A percentile compares a stretch with the other conserved stretches of the same genome.
These are phyloP conservation scores for Muscicapa striata DNA, from an alignment of 2,797 vertebrate genomes.

Conservation along the genomic window DNA sequence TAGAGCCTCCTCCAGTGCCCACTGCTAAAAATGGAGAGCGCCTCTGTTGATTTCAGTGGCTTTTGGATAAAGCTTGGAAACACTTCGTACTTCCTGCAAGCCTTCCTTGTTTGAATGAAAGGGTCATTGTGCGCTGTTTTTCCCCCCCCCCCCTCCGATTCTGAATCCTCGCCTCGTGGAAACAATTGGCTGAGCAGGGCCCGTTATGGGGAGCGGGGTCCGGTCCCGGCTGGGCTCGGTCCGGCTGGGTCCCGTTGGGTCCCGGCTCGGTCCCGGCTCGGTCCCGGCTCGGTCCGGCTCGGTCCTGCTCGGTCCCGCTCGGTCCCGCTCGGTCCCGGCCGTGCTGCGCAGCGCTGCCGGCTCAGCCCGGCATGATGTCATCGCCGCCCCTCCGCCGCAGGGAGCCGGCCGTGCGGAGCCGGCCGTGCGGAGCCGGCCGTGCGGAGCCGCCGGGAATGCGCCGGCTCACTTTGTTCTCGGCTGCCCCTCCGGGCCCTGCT, in stretches of 20 bases:
- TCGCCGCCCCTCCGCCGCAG: neutral
- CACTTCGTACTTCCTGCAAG: conserved; percentile 15
- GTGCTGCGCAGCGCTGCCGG: neutral
- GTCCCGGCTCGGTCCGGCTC: neutral
- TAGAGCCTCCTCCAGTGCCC: neutral
- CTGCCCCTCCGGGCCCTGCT: neutral
- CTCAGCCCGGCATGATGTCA: neutral
- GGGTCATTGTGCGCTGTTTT: conserved; percentile 14
- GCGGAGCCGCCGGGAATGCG: neutral
- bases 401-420: too few species aligned
- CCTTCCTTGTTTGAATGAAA: conserved; percentile 50
- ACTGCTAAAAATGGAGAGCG: neutral
- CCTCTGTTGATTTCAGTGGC: neutral
- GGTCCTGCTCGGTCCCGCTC: too few species aligned
- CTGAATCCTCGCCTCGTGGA: conserved; percentile 21
- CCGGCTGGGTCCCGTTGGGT: too few species aligned
- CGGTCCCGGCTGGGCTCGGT: too few species aligned
- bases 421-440: too few species aligned
- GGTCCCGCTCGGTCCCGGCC: neutral
- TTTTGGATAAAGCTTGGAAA: conserved; percentile 29
- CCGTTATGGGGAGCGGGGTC: conserved; percentile 28
- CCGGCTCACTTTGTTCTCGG: conserved; percentile 3
- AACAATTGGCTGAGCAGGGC: conserved; percentile 11
- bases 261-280: too few species aligned
- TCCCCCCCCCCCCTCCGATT: rapidly evolving